These are phyloP conservation scores for Bombus vancouverensis DNA, from an alignment of 1,140 invertebrate species.

Conservation along the genomic window DNA sequence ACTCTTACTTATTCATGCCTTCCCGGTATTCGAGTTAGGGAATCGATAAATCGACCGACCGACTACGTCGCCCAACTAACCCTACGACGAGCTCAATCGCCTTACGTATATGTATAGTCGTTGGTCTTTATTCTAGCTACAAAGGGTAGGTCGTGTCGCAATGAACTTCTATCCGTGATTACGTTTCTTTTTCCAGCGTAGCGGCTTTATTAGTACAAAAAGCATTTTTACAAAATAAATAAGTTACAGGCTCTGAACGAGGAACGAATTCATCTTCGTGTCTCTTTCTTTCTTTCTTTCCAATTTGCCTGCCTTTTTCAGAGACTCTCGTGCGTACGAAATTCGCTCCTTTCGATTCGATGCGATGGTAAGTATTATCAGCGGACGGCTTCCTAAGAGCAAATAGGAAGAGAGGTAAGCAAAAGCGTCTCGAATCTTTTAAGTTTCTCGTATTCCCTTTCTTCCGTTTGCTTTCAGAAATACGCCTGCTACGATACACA, in stretches of 20 bases:
- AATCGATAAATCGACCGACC: conserved; percentile 80
- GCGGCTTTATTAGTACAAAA: conserved; percentile 82
- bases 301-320: not conserved
- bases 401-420: conserved; percentile 1
- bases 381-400: conserved; percentile 28
- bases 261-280: conserved; percentile 46
- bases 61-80: conserved; percentile 68
- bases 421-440: not conserved
- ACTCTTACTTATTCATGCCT: conserved; percentile 79
- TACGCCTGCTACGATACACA: conserved; percentile 23
- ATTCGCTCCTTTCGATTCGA: conserved; percentile 28
- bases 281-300: conserved; percentile 8
- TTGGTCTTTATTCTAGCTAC: not conserved
- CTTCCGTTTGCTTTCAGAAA: conserved; percentile 31
- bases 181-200: conserved; percentile 66
- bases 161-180: not conserved
- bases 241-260: conserved; percentile 76
- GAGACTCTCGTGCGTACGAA: not conserved
- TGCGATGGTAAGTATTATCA: conserved; percentile 23
- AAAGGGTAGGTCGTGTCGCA: conserved; percentile 10
- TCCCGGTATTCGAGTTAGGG: conserved; percentile 73
- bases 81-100: conserved; percentile 56
- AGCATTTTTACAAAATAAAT: conserved; percentile 82
- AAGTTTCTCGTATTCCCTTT: not conserved
- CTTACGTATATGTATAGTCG: not conserved